A percentile compares a stretch with the other conserved stretches of the same genome.
phyloP scores from a whole-genome alignment of 2,113 vertebrate genomes.

The Calypte anna region DNA sequence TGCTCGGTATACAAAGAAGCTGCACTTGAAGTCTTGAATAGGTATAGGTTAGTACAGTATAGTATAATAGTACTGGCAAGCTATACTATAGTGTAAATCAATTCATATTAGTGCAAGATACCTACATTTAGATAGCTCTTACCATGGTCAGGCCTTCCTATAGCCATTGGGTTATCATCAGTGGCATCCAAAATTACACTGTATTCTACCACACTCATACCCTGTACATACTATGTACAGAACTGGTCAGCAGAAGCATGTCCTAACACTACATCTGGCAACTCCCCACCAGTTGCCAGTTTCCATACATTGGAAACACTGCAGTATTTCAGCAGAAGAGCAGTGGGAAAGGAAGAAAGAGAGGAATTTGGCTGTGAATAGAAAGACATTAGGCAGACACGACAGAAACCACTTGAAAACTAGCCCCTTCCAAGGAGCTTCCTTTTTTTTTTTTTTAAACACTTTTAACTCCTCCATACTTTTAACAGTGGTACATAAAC shows the following conservation, averaged over 20 bases:
- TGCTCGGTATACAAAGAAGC: not conserved
- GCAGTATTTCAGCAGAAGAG: not conserved
- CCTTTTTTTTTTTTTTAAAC: not conserved
- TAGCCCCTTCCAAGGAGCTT: not conserved
- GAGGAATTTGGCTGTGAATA: not conserved
- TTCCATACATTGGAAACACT: accelerated
- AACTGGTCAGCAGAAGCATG: not conserved
- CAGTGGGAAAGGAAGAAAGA: not conserved
- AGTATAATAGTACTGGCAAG: not conserved
- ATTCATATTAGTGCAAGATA: not conserved
- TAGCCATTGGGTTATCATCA: not conserved
- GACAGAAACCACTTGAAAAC: not conserved
- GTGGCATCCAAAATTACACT: not conserved
- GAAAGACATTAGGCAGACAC: not conserved
- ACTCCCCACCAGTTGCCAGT: not conserved
- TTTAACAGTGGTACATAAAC: not conserved
- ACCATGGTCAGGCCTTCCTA: not conserved
- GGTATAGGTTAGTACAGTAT: not conserved
- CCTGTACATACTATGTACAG: not conserved
- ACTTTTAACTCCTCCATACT: not conserved
- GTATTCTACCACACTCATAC: not conserved
- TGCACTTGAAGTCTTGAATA: not conserved
- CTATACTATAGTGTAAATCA: not conserved
- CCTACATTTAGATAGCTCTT: not conserved
- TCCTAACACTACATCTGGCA: not conserved